These are phyloP conservation scores for Latheticus oryzae DNA, from an alignment of 2,888 invertebrate genomes.

Conservation along the genomic window DNA sequence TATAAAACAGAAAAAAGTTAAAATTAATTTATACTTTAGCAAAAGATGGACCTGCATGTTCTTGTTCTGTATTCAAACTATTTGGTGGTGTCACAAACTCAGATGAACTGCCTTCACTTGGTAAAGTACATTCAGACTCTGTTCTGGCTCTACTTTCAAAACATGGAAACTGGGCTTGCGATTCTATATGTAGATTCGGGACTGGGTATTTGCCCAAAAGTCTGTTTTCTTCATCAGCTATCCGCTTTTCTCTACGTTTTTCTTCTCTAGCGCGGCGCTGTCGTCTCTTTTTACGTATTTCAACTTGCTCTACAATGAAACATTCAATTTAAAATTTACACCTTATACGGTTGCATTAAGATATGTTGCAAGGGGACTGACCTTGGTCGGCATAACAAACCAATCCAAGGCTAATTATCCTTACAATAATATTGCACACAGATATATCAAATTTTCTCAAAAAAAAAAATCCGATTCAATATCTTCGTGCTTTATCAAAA, in stretches of 20 bases:
- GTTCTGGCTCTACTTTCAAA: constrained; percentile 55
- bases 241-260: constrained; percentile 81
- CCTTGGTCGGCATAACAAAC: constrained; percentile 52
- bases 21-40: constrained; percentile 67
- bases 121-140: constrained; percentile 53
- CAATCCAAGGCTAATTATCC: constrained; percentile 61
- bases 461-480: constrained; percentile 15
- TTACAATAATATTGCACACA: constrained; percentile 58
- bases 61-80: constrained; percentile 53
- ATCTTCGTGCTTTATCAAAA: constrained; percentile 17
- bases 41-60: constrained; percentile 68
- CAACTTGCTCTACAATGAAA: constrained; percentile 74
- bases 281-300: constrained; percentile 75
- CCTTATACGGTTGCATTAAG: not conserved
- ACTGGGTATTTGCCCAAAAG: constrained; percentile 76
- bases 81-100: constrained; percentile 47
- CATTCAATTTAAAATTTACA: too few species aligned
- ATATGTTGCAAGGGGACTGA: constrained; percentile 62
- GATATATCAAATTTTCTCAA: constrained; percentile 33
- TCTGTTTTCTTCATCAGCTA: constrained; percentile 78
- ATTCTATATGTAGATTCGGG: constrained; percentile 74
- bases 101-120: constrained; percentile 56
- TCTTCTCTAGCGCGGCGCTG: constrained; percentile 82
- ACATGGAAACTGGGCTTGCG: constrained; percentile 71
- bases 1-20: constrained; percentile 1